These are phyloP conservation scores for Lagenorhynchus albirostris DNA, from an alignment of 2,113 vertebrate species.

Conservation along the genomic window DNA sequence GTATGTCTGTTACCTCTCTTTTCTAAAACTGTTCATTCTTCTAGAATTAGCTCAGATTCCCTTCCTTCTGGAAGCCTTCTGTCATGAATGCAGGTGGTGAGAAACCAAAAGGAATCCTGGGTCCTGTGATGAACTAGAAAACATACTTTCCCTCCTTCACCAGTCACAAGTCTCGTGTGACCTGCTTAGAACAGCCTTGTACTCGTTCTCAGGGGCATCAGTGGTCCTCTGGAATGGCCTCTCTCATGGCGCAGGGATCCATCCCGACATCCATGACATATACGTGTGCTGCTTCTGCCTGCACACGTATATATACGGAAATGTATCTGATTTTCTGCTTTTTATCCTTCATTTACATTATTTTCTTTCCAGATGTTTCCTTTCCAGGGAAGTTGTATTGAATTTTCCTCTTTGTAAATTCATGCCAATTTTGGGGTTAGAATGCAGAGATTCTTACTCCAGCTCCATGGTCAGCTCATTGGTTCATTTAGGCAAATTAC, in stretches of 20 bases:
- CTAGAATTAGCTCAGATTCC: not conserved
- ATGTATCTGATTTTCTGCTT: not conserved
- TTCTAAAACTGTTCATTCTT: not conserved
- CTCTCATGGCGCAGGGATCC: not conserved
- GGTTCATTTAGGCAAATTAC: not conserved
- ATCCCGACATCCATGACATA: not conserved
- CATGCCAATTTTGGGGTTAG: not conserved
- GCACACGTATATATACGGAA: not conserved
- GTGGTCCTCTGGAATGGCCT: not conserved
- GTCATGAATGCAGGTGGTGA: not conserved
- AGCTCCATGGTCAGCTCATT: not conserved
- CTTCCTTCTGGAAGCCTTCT: not conserved
- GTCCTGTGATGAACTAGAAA: not conserved
- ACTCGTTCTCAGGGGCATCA: not conserved
- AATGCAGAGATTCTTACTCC: not conserved
- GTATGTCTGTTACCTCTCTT: not conserved
- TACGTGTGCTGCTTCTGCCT: not conserved
- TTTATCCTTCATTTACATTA: not conserved
- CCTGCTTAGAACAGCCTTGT: not conserved
- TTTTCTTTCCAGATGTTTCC: not conserved
- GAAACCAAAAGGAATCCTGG: not conserved
- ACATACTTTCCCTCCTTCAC: not conserved
- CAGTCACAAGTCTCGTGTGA: not conserved
- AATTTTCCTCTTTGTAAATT: not conserved
- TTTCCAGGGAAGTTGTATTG: not conserved